Evolutionary conservation across 2,888 invertebrate genomes (phyloP).

Genomic region (Ennomos quercinarius): DNA sequence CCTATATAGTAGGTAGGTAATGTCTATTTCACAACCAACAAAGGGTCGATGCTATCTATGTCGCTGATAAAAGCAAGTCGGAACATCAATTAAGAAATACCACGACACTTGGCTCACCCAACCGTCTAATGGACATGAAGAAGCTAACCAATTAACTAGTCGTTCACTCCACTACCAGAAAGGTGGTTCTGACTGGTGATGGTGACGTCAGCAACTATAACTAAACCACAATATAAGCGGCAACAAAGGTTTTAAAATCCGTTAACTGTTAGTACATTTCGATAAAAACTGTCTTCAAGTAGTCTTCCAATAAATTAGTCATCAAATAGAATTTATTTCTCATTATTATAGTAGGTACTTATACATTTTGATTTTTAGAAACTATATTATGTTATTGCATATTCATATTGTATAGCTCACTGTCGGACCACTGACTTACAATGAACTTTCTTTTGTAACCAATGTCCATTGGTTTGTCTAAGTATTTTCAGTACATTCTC

Average conservation of each 20-base stretch:
- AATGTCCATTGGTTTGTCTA: too few species aligned
- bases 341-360: too few species aligned
- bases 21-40: slow-evolving; percentile 27
- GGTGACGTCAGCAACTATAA: slow-evolving; percentile 48
- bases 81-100: slow-evolving; percentile 72
- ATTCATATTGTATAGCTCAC: too few species aligned
- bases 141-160: slow-evolving; percentile 71
- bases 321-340: too few species aligned
- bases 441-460: too few species aligned
- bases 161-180: slow-evolving; percentile 51
- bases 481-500: too few species aligned
- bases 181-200: slow-evolving; percentile 47
- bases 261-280: not conserved
- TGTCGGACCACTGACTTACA: too few species aligned
- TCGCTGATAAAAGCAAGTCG: slow-evolving; percentile 62
- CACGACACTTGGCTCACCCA: slow-evolving; percentile 67
- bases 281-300: not conserved
- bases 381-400: too few species aligned
- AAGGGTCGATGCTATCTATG: slow-evolving; percentile 34
- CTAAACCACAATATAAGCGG: slow-evolving; percentile 20
- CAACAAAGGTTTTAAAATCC: slow-evolving; percentile 11
- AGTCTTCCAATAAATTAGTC: too few species aligned
- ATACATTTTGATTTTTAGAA: too few species aligned
- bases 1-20: not conserved
- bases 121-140: slow-evolving; percentile 66